These are phyloP conservation scores for Trachelus troglodyta DNA, from an alignment of 2,888 invertebrate genomes.

Conservation along the genomic window DNA sequence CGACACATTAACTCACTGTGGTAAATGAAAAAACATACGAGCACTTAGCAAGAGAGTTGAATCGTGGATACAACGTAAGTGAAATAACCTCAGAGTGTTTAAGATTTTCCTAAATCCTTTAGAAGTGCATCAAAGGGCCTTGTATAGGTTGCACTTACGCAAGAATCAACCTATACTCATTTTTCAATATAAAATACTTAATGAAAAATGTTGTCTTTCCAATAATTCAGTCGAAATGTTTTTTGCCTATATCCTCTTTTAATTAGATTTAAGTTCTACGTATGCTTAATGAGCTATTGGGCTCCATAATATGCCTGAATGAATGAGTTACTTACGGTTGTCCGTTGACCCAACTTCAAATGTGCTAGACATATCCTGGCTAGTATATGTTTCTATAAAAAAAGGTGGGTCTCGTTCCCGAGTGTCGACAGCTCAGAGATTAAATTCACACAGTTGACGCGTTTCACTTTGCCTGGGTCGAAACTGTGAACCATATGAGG, in stretches of 20 bases:
- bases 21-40: conserved; percentile 20
- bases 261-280: neutral
- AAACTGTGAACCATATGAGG: conserved; percentile 1
- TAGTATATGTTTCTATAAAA: neutral
- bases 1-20: conserved; percentile 5
- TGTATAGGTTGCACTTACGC: neutral
- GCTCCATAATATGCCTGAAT: neutral
- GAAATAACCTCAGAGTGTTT: neutral
- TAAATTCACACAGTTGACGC: neutral
- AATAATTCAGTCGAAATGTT: neutral
- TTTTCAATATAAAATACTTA: neutral
- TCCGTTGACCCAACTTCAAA: neutral
- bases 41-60: conserved; percentile 15
- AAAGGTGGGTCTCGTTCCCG: neutral
- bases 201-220: neutral
- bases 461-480: neutral
- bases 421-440: conserved; percentile 1
- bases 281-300: neutral
- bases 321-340: neutral
- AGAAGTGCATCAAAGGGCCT: neutral
- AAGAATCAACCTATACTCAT: neutral
- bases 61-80: neutral
- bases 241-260: neutral
- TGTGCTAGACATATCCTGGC: neutral
- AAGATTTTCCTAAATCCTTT: neutral